Evolutionary conservation across 2,113 vertebrate species (phyloP).

Genomic region (Candoia aspera): DNA sequence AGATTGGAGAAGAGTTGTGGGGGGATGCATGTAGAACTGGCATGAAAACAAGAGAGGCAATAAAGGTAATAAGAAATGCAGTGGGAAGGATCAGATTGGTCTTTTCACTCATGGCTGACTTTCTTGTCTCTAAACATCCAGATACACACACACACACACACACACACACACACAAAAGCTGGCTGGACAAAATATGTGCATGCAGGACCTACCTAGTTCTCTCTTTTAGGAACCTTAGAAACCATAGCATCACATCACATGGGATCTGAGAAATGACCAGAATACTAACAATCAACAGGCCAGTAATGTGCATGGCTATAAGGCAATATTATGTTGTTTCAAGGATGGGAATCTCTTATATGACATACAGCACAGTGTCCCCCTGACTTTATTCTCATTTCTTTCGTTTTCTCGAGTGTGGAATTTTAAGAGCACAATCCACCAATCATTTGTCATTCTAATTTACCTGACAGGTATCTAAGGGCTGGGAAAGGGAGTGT

Average conservation of each 20-base stretch:
- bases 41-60: not conserved
- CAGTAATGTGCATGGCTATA: too few species aligned
- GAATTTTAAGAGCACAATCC: too few species aligned
- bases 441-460: too few species aligned
- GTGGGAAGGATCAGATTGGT: not conserved
- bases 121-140: not conserved
- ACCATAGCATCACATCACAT: not conserved
- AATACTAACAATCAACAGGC: not conserved
- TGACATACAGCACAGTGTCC: too few species aligned
- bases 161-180: not conserved
- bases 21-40: not conserved
- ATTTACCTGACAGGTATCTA: too few species aligned
- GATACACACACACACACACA: not conserved
- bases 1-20: not conserved
- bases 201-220: not conserved
- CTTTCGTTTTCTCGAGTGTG: too few species aligned
- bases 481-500: too few species aligned
- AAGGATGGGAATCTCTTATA: too few species aligned
- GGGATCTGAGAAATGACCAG: not conserved
- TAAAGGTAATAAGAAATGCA: not conserved
- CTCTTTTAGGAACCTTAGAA: not conserved
- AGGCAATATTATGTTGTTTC: too few species aligned
- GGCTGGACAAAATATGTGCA: not conserved
- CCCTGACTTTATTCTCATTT: too few species aligned
- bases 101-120: not conserved